A percentile compares a stretch with the other conserved stretches of the same genome.
phyloP scores from a whole-genome alignment of 2,888 invertebrate genomes.

The Syritta pipiens region DNA sequence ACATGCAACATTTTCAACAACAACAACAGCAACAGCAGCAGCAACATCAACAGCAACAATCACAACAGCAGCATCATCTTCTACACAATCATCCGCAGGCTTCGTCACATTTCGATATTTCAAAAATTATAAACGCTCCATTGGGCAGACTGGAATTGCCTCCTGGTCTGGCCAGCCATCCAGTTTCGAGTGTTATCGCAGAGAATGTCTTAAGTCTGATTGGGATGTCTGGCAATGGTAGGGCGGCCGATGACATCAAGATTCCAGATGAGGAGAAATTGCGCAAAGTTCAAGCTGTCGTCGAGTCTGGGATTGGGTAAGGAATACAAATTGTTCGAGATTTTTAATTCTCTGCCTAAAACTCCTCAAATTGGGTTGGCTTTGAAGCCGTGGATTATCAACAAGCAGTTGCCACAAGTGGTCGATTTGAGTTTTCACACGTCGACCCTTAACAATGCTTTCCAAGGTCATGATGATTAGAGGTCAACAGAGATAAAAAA shows the following conservation, averaged over 20 bases:
- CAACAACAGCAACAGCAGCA: slow-evolving; percentile 29
- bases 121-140: slow-evolving; percentile 45
- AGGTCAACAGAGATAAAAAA: too few species aligned
- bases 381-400: too few species aligned
- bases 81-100: slow-evolving; percentile 21
- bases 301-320: slow-evolving; percentile 77
- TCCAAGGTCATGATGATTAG: too few species aligned
- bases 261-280: slow-evolving; percentile 76
- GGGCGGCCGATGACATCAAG: slow-evolving; percentile 70
- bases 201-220: slow-evolving; percentile 76
- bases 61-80: slow-evolving; percentile 27
- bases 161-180: slow-evolving; percentile 70
- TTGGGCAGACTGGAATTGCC: slow-evolving; percentile 41
- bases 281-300: slow-evolving; percentile 76
- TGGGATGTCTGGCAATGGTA: slow-evolving; percentile 61
- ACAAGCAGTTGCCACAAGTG: too few species aligned
- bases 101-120: slow-evolving; percentile 55
- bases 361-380: too few species aligned
- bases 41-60: slow-evolving; percentile 35
- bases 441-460: too few species aligned
- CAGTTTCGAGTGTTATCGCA: slow-evolving; percentile 75
- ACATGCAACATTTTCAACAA: slow-evolving; percentile 34
- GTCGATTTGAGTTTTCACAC: too few species aligned
- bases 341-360: too few species aligned
- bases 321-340: slow-evolving; percentile 36